A percentile compares a stretch with the other conserved stretches of the same genome.
Conservation (phyloP, 2,888 invertebrate species). For the Autographa pulchrina region DNA sequence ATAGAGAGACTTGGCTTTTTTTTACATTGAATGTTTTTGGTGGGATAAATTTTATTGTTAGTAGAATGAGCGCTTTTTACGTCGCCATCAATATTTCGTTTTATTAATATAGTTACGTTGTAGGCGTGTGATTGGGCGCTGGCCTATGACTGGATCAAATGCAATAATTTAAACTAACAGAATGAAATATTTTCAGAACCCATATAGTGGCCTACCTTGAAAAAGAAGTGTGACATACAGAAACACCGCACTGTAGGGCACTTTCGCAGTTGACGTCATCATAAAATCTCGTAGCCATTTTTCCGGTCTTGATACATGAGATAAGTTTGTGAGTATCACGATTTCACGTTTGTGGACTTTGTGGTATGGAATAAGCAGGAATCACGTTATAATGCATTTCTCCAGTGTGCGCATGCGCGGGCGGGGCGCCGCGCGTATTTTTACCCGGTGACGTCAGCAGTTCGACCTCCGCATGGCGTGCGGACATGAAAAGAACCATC, state of each 20-base stretch:
- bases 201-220: background rate
- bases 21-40: too few relatives aligned
- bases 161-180: conserved; percentile 32
- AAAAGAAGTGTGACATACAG: background rate
- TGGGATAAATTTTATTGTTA: conserved; percentile 9
- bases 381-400: conserved; percentile 62
- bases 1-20: too few relatives aligned
- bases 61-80: conserved; percentile 9
- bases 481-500: conserved; percentile 62
- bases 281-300: conserved; percentile 22
- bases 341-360: conserved; percentile 37
- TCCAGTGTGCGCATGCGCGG: conserved; percentile 69
- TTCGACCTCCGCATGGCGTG: conserved; percentile 66
- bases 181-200: conserved; percentile 1
- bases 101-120: conserved; percentile 45
- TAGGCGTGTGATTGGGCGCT: conserved; percentile 36
- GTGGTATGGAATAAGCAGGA: conserved; percentile 33
- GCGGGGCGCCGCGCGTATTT: conserved; percentile 74
- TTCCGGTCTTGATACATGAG: conserved; percentile 41
- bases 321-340: conserved; percentile 12
- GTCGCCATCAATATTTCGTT: conserved; percentile 24
- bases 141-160: conserved; percentile 16
- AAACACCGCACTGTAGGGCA: background rate
- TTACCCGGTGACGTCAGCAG: conserved; percentile 76
- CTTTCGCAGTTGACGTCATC: background rate